Evolutionary conservation across 2,888 invertebrate genomes (phyloP), one percentile per base, ranked within the genome.

Genomic region (Calameuta pallipes): DNA sequence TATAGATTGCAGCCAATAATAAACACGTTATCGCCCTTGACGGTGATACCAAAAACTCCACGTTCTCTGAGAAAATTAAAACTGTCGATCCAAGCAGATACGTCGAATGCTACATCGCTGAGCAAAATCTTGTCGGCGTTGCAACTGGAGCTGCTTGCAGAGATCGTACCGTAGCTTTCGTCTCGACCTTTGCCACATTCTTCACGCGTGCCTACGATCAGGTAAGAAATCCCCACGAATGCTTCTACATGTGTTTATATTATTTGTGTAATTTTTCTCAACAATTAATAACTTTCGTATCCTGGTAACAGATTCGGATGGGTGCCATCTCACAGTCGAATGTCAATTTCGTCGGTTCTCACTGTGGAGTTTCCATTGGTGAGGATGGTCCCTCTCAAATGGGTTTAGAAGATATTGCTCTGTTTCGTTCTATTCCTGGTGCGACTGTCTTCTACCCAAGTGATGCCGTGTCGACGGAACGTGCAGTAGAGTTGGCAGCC

Each of bases 361-460:
- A 99, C 93, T 98, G 98, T 92, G 99, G 99, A 73, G 96, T 99
- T 34, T 98, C 98, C 88, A 99, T 99, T 92, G 99, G 99, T 56
- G 99, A 99, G 93, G 99, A 99, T 92, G 99, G 99, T 0, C 99
- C 99, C 31, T 98, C 98, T 78, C 99, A 99, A 93, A 99, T 99
- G 99, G 99, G 98, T 6, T 94, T 99, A n/a, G 99, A 99, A 93
- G 99, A 99, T 92, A 92, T 99, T 79, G 97, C 98, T 1, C 94
- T 99, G 94, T 99, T 99, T 95, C 94, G 99, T 71, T 92, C 97
- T 6, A 94, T 99, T 83, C 98, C 99, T 77, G 96, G 96, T 80
- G 94, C 94, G 82, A 95, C 95, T 1, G 93, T 96, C 11, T 96
- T 96, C 92, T 96, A 96, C 87, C 96, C 96, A 74, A 93, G 93